Evolutionary conservation across 2,113 vertebrate genomes (phyloP), one percentile per base, ranked within the genome.

Genomic region (Apteryx owenii): DNA sequence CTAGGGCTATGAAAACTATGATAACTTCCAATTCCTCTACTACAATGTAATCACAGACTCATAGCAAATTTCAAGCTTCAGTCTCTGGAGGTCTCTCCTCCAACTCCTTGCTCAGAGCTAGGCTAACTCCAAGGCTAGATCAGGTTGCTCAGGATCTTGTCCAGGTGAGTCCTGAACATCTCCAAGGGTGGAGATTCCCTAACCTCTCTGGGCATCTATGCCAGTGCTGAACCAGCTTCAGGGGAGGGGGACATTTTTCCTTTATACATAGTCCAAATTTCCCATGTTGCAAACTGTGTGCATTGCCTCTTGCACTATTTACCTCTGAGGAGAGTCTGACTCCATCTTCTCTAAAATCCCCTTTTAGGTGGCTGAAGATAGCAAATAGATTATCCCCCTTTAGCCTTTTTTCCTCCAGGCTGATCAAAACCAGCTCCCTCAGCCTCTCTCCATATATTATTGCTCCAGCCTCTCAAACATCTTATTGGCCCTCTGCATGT

Each of bases 281-380:
- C 38, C 28, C 14, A 44, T 12, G 0, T 58, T 80, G 28, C 54
- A 83, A 48, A 18, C 31, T 73, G 19, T 42, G 16, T 22, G 65
- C 0, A 0, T 80, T 85, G 42, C 14, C 7, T 51, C 28, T 73
- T 31, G 3, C 7, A 16, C 9, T 88, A 31, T 46, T 9, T 7
- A 9, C 5, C 70, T 90, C 73, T 81, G 69, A 54, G 81, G 77
- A 72, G 6, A 62, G 9, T 46, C 51, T 56, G 29, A 33, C 53
- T 65, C 19, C n/a, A 7, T 46, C 51, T 46, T 51, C 2, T 3
- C 31, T 56, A 62, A 81, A 85, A 72, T 66, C 6, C 5, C 2
- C 46, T 20, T 80, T 75, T 25, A 62, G 31, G 53, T 56, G 22
- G 10, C 31, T 51, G 70, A 81, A 77, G 19, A 40, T 21, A 62